Evolutionary conservation across 64 coral and sea anemone species (phyloP).

Genomic region (Dendrophyllia cribrosa): DNA sequence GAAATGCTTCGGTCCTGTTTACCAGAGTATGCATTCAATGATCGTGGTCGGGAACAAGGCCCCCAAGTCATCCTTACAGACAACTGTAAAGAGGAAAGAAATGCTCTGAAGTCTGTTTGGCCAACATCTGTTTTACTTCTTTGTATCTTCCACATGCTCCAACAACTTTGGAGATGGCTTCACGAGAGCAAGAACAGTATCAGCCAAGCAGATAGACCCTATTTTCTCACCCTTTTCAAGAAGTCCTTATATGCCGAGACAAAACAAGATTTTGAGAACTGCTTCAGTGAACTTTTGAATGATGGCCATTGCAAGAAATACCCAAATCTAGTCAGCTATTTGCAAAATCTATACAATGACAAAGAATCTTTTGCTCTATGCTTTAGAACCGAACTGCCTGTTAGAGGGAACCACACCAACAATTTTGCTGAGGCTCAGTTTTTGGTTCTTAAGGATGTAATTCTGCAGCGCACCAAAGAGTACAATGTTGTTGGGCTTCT

Average conservation of each 20-base stretch:
- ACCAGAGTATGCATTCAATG: constrained; percentile 67
- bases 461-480: constrained; percentile 70
- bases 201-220: constrained; percentile 70
- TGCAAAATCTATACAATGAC: constrained; percentile 69
- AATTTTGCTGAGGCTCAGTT: constrained; percentile 84
- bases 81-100: constrained; percentile 84
- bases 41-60: constrained; percentile 39
- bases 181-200: constrained; percentile 62
- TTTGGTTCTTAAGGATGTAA: constrained; percentile 78
- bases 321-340: constrained; percentile 64
- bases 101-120: constrained; percentile 76
- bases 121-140: constrained; percentile 63
- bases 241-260: constrained; percentile 70
- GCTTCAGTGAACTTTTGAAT: constrained; percentile 68
- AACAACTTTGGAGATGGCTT: constrained; percentile 85
- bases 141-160: constrained; percentile 76
- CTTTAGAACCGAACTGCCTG: constrained; percentile 70
- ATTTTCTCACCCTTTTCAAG: constrained; percentile 79
- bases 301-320: constrained; percentile 62
- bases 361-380: constrained; percentile 84
- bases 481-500: constrained; percentile 84
- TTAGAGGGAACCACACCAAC: constrained; percentile 77
- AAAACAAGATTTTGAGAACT: constrained; percentile 77
- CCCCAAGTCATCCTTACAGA: constrained; percentile 77
- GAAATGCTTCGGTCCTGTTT: constrained; percentile 44